These are phyloP conservation scores for Andricus grossulariae DNA, from an alignment of 1,140 invertebrate genomes.

Conservation along the genomic window DNA sequence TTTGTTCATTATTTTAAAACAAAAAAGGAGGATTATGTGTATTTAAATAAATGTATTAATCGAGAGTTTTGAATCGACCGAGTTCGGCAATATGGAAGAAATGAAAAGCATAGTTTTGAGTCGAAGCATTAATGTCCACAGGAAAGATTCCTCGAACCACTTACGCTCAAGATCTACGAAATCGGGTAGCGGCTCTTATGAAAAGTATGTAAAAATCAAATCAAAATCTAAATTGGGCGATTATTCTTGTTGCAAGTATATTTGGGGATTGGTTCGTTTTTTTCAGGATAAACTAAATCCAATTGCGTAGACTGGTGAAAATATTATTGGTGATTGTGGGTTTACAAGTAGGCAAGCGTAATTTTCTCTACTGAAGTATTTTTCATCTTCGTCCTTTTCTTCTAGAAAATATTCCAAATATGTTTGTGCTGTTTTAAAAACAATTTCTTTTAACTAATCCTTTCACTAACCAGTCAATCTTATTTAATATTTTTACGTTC, in stretches of 20 bases:
- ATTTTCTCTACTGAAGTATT: constrained; percentile 10
- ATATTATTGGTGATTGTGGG: not conserved
- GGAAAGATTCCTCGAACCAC: constrained; percentile 75
- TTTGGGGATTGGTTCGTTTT: constrained; percentile 33
- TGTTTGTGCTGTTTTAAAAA: not conserved
- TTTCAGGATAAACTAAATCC: constrained; percentile 35
- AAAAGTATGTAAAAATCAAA: constrained; percentile 75
- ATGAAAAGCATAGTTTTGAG: constrained; percentile 49
- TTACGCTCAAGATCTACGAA: constrained; percentile 77
- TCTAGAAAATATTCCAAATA: not conserved
- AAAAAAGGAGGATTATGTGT: too few species aligned
- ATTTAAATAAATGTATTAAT: too few species aligned
- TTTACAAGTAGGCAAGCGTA: constrained; percentile 32
- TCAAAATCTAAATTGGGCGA: not conserved
- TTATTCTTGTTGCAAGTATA: not conserved
- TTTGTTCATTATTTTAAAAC: too few species aligned
- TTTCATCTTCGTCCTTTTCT: constrained; percentile 31
- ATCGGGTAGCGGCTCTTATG: constrained; percentile 76
- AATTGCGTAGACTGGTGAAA: constrained; percentile 9
- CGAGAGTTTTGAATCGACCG: too few species aligned
- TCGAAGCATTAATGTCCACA: constrained; percentile 69
- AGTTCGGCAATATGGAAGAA: too few species aligned
- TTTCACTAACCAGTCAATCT: constrained; percentile 26
- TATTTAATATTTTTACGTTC: constrained; percentile 52
- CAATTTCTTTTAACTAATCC: not conserved